Evolutionary conservation across 2,888 invertebrate genomes (phyloP), one percentile per base, ranked within the genome.

Genomic region (Drosophila lutescens): DNA sequence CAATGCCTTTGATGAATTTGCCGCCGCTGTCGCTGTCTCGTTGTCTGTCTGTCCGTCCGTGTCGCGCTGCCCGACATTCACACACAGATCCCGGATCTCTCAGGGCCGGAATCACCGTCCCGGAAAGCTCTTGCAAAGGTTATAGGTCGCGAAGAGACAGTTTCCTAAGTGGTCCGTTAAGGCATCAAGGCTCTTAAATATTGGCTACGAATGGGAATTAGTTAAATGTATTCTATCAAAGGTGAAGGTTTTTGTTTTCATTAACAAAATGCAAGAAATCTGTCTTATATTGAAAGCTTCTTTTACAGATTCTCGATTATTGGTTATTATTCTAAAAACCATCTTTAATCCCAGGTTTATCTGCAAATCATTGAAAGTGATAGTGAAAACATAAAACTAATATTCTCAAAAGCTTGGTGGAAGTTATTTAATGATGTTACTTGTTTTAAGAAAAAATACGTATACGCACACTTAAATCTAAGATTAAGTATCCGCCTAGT

Each of bases 31-130:
- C 83, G 83, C 83, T 84, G 87, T 81, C 77, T 86, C 82, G 74
- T 85, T 87, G 86, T 85, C 87, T 84, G 85, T 87, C 87, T 86
- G 85, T 85, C 87, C 77, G 85, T 81, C 85, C 82, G 77, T 86
- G 82, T 75, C 77, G 80, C 80, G 87, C 84, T 72, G 38, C 15
- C 30, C n/a, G 40, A 17, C 49, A 23, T 43, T 38, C 50, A 30
- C 46, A 44, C 26, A 43, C 13, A 41, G 4, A 54, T 12, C 34
- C 30, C 20, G 5, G 34, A 12, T 34, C 34, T 13, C 34, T 12
- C 34, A 41, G 34, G 36, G 32, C 13, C 47, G 62, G 50, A 8
- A 8, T 23, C 0, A 5, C 0, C 34, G 15, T n/a, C n/a, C 43
- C 60, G 12, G 17, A 65, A 51, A 51, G 51, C 23, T 44, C 65